Evolutionary conservation across 2,888 invertebrate species (phyloP), one percentile per base, ranked within the genome.

Genomic region (Blastobasis lacticolella): DNA sequence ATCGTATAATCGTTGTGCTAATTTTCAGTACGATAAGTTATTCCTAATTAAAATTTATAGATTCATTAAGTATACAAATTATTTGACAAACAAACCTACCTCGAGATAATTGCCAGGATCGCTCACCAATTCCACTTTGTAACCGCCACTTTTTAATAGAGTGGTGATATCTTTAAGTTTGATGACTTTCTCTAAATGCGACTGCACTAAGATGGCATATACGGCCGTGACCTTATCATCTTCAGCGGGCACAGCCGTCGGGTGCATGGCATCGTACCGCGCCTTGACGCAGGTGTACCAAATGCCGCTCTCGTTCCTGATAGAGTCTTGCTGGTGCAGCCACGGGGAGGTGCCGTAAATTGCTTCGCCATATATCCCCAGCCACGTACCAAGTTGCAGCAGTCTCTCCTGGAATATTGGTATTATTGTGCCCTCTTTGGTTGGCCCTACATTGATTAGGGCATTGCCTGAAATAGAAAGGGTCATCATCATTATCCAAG

Each of bases 381-480:
- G 81, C 97, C 97, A 97, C 10, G 81, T 63, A 3, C 97, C 97
- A 61, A 97, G 89, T 60, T 92, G 90, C 8, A 91, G 77, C 0
- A 97, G 84, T 46, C 97, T 90, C 70, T 97, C 96, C 84, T 97
- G 94, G 79, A 94, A 97, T 69, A 97, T 94, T 0, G 95, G 94
- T 4, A 90, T 77, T 58, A 98, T 97, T 5, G 92, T 92, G 5
- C 97, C 97, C 63, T 96, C 95, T 69, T 94, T 94, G 0, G 96
- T 95, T 10, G 97, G 97, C 0, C 97, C 97, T 5, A 97, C 90
- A 70, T 97, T 97, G 68, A 96, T 91, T 10, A 95, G 75, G 10
- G 93, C 86, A 71, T 96, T 96, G 0, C 94, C 94, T 91, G 64
- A 48, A 81, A 74, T 40, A 37, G 6, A 40, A 40, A 8, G 40